Evolutionary conservation across 1,140 invertebrate genomes (phyloP).

Genomic region (Sminthurides bifidus): DNA sequence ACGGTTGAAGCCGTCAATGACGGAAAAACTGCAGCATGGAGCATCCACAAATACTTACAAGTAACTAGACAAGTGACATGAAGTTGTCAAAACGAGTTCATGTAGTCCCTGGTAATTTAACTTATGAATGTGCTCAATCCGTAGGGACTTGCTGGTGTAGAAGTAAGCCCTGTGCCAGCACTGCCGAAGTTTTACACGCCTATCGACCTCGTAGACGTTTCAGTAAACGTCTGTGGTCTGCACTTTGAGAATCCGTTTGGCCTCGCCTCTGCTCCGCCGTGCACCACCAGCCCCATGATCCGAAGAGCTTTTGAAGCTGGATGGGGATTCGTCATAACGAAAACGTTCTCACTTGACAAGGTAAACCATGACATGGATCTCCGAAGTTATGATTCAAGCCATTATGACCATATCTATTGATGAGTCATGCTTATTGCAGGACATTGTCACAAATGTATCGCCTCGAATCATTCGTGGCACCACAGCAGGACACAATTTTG

Average conservation of each 20-base stretch:
- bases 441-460: conserved; percentile 91
- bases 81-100: too few relatives aligned
- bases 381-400: background rate
- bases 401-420: conserved; percentile 11
- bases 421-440: conserved; percentile 41
- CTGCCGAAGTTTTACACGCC: conserved; percentile 85
- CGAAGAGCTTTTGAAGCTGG: conserved; percentile 84
- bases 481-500: conserved; percentile 80
- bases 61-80: conserved; percentile 38
- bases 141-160: too few relatives aligned
- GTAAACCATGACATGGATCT: conserved; percentile 41
- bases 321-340: conserved; percentile 93
- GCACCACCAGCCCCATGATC: conserved; percentile 90
- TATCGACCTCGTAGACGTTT: conserved; percentile 87
- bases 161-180: conserved; percentile 49
- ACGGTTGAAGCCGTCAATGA: conserved; percentile 98
- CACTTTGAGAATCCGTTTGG: conserved; percentile 96
- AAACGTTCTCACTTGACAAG: conserved; percentile 91
- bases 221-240: conserved; percentile 80
- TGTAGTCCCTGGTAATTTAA: too few relatives aligned
- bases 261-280: conserved; percentile 89
- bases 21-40: conserved; percentile 93
- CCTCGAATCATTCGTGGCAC: conserved; percentile 88
- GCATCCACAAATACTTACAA: conserved; percentile 86
- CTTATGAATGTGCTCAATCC: too few relatives aligned